Evolutionary conservation across 2,113 vertebrate genomes (phyloP).

Genomic region (Gallinago jamesoni): DNA sequence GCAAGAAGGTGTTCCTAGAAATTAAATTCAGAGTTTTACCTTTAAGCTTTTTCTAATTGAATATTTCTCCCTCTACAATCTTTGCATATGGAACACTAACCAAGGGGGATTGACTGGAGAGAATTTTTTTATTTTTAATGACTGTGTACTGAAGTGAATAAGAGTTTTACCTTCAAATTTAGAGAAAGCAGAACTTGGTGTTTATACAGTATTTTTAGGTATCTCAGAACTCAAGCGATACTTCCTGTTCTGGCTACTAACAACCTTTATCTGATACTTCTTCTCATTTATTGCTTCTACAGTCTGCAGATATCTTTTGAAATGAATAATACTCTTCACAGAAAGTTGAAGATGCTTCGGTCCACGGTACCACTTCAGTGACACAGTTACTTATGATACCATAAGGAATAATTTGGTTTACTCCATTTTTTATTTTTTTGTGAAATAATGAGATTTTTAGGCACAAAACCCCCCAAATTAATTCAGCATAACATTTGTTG

Average conservation of each 20-base stretch:
- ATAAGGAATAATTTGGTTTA: background rate
- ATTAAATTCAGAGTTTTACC: background rate
- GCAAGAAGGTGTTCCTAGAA: background rate
- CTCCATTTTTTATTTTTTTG: background rate
- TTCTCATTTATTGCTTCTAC: background rate
- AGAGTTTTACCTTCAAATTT: background rate
- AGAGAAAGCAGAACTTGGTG: background rate
- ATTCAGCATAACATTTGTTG: background rate
- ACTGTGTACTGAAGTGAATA: rapidly evolving
- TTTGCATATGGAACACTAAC: background rate
- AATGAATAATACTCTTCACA: background rate
- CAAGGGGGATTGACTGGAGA: background rate
- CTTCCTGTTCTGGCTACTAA: background rate
- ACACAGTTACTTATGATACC: background rate
- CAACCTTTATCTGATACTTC: background rate
- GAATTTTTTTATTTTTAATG: background rate
- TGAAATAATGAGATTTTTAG: background rate
- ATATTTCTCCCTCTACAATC: background rate
- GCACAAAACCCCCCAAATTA: background rate
- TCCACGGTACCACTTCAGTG: background rate
- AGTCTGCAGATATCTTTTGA: background rate
- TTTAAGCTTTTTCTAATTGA: background rate
- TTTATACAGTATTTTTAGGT: background rate
- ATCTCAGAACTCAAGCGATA: background rate
- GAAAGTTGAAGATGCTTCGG: background rate